phyloP scores from a whole-genome alignment of 2,888 invertebrate species.

The Acholoe squamosa region DNA sequence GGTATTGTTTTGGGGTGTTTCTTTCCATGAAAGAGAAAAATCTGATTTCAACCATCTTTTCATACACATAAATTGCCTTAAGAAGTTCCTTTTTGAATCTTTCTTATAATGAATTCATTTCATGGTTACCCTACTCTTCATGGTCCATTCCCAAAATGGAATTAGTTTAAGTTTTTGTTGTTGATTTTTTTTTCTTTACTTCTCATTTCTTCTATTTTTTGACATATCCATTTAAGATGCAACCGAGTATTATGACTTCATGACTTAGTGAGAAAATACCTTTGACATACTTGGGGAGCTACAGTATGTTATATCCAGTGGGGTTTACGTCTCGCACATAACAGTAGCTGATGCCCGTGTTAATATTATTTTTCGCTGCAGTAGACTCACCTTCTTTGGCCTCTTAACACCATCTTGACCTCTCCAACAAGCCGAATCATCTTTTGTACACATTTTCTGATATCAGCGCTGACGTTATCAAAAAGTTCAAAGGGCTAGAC shows the following conservation, averaged over 20 bases:
- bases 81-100: too few relatives aligned
- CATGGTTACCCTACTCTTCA: too few relatives aligned
- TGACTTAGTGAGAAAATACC: not conserved
- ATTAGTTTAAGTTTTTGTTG: too few relatives aligned
- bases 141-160: not conserved
- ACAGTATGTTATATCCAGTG: not conserved
- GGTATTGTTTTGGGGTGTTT: too few relatives aligned
- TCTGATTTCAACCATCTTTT: too few relatives aligned
- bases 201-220: not conserved
- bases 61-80: too few relatives aligned
- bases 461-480: constrained; percentile 21
- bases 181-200: not conserved
- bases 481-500: constrained; percentile 41
- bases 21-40: too few relatives aligned
- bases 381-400: constrained; percentile 37
- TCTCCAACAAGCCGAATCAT: constrained; percentile 29
- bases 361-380: not conserved
- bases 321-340: not conserved
- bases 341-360: constrained; percentile 13
- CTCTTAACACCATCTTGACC: constrained; percentile 38
- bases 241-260: not conserved
- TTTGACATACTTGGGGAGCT: not conserved
- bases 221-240: not conserved
- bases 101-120: too few relatives aligned
- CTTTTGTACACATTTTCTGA: constrained; percentile 50